These are phyloP conservation scores for Ceratina calcarata DNA, from an alignment of 1,140 invertebrate genomes.

Conservation along the genomic window DNA sequence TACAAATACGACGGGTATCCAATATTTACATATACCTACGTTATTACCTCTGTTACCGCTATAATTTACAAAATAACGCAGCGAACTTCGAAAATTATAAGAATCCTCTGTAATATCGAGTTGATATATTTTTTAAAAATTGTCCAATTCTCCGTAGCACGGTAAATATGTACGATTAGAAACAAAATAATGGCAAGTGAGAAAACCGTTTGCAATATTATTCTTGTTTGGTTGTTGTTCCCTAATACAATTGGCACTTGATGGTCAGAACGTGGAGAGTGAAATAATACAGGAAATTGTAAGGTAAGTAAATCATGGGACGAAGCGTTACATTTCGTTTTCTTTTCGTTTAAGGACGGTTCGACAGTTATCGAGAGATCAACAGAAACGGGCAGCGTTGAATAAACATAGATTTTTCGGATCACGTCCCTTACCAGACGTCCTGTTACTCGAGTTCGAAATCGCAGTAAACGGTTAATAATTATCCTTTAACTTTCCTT, in stretches of 20 bases:
- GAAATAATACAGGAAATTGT: background rate
- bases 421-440: background rate
- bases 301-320: background rate
- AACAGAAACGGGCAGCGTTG: background rate
- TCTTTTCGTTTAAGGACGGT: constrained; percentile 8
- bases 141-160: background rate
- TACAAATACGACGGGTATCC: too few relatives aligned
- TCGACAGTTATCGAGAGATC: background rate
- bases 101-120: background rate
- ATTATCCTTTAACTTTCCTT: background rate
- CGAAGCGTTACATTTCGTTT: background rate
- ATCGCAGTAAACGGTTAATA: background rate
- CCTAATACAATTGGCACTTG: constrained; percentile 27
- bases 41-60: too few relatives aligned
- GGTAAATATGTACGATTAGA: background rate
- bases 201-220: background rate
- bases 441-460: background rate
- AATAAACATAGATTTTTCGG: background rate
- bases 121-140: background rate
- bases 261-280: background rate
- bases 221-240: constrained; percentile 23
- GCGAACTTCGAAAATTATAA: background rate
- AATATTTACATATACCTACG: too few relatives aligned
- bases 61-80: too few relatives aligned
- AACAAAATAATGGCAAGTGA: background rate